Conservation (phyloP, 2,797 vertebrate genomes). For the Malacoraja senta region DNA sequence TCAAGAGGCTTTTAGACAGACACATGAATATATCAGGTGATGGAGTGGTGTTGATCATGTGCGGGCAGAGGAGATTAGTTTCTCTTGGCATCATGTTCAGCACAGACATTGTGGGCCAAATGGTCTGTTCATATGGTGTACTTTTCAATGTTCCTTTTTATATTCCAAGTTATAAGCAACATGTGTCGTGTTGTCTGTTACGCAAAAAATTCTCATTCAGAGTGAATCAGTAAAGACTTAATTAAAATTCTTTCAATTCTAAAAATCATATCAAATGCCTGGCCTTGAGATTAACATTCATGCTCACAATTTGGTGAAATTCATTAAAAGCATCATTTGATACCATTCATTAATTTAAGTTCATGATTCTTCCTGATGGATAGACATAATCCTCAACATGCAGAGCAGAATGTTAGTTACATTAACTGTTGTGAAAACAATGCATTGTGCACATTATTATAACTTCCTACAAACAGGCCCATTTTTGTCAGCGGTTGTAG, state of each 20-base stretch:
- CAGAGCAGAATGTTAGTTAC: not conserved
- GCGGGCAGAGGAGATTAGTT: no score
- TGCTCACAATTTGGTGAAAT: not conserved
- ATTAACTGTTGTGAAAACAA: not conserved
- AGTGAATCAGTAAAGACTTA: no score
- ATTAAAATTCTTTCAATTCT: not conserved
- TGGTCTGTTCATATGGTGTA: no score
- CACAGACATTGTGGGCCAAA: no score
- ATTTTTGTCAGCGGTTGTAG: not conserved
- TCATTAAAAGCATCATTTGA: not conserved
- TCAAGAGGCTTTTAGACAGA: no score
- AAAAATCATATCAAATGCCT: not conserved
- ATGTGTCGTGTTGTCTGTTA: not conserved
- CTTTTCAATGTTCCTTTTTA: no score
- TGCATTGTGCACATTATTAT: not conserved
- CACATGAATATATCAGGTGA: no score
- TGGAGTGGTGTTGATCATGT: no score
- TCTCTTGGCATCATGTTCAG: no score
- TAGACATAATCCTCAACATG: not conserved
- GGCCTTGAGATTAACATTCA: not conserved
- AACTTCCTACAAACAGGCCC: not conserved
- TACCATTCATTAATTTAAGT: not conserved
- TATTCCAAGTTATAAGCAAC: not conserved
- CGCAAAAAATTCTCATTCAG: no score
- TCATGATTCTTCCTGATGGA: not conserved